A percentile compares a stretch with the other conserved stretches of the same genome.
phyloP scores from a whole-genome alignment of 2,113 vertebrate species.

The Leptobrachium leishanense region DNA sequence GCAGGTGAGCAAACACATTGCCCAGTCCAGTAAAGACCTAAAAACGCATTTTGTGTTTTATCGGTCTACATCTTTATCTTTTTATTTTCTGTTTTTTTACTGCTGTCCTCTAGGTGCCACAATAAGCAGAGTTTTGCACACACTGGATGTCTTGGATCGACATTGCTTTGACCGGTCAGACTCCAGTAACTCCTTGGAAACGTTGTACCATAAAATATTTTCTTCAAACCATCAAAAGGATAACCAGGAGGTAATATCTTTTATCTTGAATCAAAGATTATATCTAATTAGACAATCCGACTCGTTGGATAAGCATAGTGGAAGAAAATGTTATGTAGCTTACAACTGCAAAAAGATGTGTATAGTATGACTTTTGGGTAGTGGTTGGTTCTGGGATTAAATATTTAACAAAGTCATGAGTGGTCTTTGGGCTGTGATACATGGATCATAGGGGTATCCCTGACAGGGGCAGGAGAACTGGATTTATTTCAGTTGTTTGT shows the following conservation, averaged over 20 bases:
- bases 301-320: too few species aligned
- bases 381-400: too few species aligned
- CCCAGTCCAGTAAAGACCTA: not conserved
- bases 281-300: too few species aligned
- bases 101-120: slow-evolving; percentile 61
- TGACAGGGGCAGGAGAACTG: too few species aligned
- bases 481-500: too few species aligned
- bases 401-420: too few species aligned
- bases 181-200: slow-evolving; percentile 75
- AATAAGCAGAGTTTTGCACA: slow-evolving; percentile 71
- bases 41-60: not conserved
- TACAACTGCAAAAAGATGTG: too few species aligned
- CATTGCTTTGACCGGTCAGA: slow-evolving; percentile 74
- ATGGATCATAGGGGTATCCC: too few species aligned
- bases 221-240: slow-evolving; percentile 73
- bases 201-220: slow-evolving; percentile 74
- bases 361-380: too few species aligned
- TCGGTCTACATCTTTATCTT: not conserved
- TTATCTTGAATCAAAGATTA: too few species aligned
- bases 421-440: too few species aligned
- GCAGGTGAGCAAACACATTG: slow-evolving; percentile 60
- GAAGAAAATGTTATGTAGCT: too few species aligned
- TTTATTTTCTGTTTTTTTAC: not conserved
- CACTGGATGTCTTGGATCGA: slow-evolving; percentile 68
- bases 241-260: slow-evolving; percentile 66